Evolutionary conservation across 2,888 invertebrate genomes (phyloP).

Genomic region (Chouioia cunea): DNA sequence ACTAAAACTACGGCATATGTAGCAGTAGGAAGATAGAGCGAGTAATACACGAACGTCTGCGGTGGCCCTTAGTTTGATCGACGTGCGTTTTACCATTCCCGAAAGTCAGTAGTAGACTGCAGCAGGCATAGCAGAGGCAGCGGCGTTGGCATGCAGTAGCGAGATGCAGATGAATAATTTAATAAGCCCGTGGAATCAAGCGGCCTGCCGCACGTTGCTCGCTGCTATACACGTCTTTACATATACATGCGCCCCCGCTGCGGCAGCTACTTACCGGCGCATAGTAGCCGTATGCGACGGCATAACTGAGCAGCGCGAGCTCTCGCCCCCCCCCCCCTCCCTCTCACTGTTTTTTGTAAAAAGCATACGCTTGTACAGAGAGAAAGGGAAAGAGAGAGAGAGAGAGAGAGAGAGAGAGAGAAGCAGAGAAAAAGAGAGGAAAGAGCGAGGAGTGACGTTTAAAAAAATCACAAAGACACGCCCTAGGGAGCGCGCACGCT

Average conservation of each 20-base stretch:
- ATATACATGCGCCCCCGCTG: too few relatives aligned
- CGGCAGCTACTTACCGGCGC: too few relatives aligned
- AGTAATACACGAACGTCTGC: too few relatives aligned
- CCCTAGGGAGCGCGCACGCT: neutral
- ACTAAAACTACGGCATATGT: too few relatives aligned
- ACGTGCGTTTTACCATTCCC: too few relatives aligned
- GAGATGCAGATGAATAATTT: conserved; percentile 27
- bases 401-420: conserved; percentile 45
- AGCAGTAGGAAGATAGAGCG: too few relatives aligned
- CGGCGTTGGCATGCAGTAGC: neutral
- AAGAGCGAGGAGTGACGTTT: conserved; percentile 29
- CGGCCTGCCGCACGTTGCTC: conserved; percentile 17
- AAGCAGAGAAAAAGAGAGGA: conserved; percentile 51
- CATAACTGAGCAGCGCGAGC: too few relatives aligned
- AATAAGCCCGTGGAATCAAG: conserved; percentile 21
- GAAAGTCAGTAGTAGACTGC: too few relatives aligned
- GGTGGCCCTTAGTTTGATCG: too few relatives aligned
- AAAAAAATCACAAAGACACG: conserved; percentile 54
- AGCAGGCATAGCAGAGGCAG: too few relatives aligned
- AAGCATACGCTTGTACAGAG: neutral
- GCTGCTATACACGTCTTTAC: too few relatives aligned
- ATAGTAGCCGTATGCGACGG: neutral
- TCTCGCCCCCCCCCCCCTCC: too few relatives aligned
- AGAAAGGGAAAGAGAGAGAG: conserved; percentile 7
- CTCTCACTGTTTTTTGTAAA: neutral